phyloP scores from a whole-genome alignment of 2,797 vertebrate species.

The Menidia menidia region DNA sequence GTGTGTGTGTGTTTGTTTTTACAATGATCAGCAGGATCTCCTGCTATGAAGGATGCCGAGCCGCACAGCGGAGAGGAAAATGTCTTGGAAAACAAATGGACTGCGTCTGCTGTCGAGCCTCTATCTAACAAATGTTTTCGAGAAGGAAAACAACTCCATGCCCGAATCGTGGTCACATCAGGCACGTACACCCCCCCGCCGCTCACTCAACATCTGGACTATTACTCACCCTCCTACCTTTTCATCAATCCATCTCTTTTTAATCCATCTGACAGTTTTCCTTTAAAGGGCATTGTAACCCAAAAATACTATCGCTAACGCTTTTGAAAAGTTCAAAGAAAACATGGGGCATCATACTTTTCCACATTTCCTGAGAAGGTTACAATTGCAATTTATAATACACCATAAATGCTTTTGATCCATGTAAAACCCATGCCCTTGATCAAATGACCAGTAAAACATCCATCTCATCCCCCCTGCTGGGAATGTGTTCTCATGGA shows the following conservation, averaged over 20 bases:
- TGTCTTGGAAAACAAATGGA: constrained; percentile 65
- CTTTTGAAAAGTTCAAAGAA: constrained; percentile 1
- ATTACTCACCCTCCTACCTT: constrained; percentile 31
- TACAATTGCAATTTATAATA: neutral
- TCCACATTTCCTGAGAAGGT: neutral
- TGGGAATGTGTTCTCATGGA: neutral
- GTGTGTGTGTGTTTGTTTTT: constrained; percentile 60
- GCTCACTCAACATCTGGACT: constrained; percentile 27
- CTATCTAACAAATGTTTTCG: constrained; percentile 65
- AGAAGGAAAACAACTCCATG: constrained; percentile 20
- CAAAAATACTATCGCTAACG: neutral
- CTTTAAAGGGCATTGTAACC: constrained; percentile 42
- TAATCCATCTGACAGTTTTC: constrained; percentile 35
- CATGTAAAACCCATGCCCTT: neutral
- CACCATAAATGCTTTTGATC: neutral
- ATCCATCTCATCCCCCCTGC: neutral
- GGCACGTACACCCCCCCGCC: constrained; percentile 52
- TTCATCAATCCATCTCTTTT: constrained; percentile 30
- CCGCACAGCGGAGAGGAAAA: constrained; percentile 52
- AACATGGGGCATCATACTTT: neutral
- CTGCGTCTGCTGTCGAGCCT: constrained; percentile 47
- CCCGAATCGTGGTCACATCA: constrained; percentile 41
- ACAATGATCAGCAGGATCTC: constrained; percentile 63
- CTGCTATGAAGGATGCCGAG: constrained; percentile 60
- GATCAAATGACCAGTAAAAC: neutral